A percentile compares a stretch with the other conserved stretches of the same genome.
phyloP scores from a whole-genome alignment of 2,797 vertebrate species.

The Valencia hispanica region DNA sequence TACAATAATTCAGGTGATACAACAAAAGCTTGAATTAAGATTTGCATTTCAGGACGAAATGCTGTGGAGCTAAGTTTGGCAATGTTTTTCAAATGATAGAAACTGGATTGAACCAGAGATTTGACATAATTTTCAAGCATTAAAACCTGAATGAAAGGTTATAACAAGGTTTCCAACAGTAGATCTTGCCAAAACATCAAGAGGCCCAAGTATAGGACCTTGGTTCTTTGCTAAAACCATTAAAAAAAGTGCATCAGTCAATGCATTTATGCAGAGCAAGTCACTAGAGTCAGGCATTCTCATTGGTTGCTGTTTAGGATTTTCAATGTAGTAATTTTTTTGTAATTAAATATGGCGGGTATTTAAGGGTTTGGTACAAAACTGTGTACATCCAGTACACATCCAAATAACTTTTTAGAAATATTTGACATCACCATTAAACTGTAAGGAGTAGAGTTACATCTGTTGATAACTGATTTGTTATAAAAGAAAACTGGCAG shows the following conservation, averaged over 20 bases:
- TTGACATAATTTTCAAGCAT: no score
- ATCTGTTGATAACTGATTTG: not conserved
- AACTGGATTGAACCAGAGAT: no score
- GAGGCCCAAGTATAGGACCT: no score
- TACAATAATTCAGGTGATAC: no score
- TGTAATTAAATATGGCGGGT: not conserved
- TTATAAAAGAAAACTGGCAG: not conserved
- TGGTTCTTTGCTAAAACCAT: slow-evolving; percentile 30
- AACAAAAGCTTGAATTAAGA: no score
- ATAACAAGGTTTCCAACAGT: no score
- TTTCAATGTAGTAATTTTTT: not conserved
- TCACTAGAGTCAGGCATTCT: not conserved
- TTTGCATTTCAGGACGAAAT: no score
- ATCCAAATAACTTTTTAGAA: not conserved
- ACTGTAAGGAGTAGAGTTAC: not conserved
- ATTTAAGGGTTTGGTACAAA: not conserved
- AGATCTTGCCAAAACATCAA: no score
- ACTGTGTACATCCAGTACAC: not conserved
- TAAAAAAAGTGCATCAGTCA: slow-evolving; percentile 17
- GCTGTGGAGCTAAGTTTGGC: no score
- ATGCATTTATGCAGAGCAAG: not conserved
- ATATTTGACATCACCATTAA: not conserved
- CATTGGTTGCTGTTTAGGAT: not conserved
- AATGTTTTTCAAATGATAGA: no score
- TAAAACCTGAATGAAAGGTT: no score